Evolutionary conservation across 2,888 invertebrate species (phyloP).

Genomic region (Limenitis camilla): DNA sequence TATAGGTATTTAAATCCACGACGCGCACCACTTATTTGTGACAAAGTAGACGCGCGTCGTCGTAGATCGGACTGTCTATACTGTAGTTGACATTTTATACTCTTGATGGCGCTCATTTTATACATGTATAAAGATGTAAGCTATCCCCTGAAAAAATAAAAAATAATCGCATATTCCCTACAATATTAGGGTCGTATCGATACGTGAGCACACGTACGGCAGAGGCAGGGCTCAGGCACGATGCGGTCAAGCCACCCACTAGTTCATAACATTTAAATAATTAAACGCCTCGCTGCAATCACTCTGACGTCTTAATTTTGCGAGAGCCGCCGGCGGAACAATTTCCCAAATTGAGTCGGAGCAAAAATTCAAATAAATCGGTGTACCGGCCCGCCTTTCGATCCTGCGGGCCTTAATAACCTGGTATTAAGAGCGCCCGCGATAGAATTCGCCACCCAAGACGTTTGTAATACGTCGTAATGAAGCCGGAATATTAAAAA

Average conservation of each 20-base stretch:
- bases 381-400: slow-evolving; percentile 52
- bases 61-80: no score
- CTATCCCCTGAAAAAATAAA: slow-evolving; percentile 1
- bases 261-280: slow-evolving; percentile 72
- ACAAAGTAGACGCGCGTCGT: no score
- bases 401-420: slow-evolving; percentile 63
- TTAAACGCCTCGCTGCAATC: slow-evolving; percentile 70
- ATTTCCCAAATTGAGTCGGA: slow-evolving; percentile 73
- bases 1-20: no score
- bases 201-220: slow-evolving; percentile 61
- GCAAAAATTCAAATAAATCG: slow-evolving; percentile 75
- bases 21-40: no score
- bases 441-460: slow-evolving; percentile 75
- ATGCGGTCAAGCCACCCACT: slow-evolving; percentile 62
- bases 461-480: slow-evolving; percentile 73
- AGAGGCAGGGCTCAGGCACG: slow-evolving; percentile 33
- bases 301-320: slow-evolving; percentile 74
- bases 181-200: slow-evolving; percentile 52
- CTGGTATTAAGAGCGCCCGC: slow-evolving; percentile 69
- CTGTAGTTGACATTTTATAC: no score
- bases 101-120: slow-evolving; percentile 24
- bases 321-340: slow-evolving; percentile 68
- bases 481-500: slow-evolving; percentile 74
- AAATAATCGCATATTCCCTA: slow-evolving; percentile 37
- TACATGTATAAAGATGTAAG: slow-evolving; percentile 23